A percentile compares a stretch with the other conserved stretches of the same genome.
phyloP scores from a whole-genome alignment of 2,113 vertebrate genomes.

The Odontophorus gujanensis region DNA sequence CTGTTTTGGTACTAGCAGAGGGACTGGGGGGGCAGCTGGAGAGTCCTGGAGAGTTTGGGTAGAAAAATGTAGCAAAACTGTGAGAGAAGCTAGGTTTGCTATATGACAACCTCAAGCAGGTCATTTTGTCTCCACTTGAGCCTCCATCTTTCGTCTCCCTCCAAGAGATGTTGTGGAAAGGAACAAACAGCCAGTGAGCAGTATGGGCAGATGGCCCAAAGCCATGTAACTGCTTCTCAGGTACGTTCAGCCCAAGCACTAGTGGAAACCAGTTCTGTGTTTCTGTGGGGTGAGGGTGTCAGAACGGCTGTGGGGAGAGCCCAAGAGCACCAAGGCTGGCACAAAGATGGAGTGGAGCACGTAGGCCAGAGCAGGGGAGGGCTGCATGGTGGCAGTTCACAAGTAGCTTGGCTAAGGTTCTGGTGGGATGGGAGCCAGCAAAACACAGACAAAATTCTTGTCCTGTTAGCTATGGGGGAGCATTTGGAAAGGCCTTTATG shows the following conservation, averaged over 20 bases:
- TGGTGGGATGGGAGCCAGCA: background rate
- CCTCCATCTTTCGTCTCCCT: background rate
- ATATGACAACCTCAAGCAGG: background rate
- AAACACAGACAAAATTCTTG: background rate
- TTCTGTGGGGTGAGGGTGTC: fast-evolving
- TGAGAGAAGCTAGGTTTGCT: background rate
- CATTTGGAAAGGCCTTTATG: background rate
- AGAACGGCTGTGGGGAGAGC: fast-evolving
- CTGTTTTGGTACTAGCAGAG: background rate
- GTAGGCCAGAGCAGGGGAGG: background rate
- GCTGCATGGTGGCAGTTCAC: background rate
- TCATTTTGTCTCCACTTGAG: background rate
- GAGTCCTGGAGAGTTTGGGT: background rate
- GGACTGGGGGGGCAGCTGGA: background rate
- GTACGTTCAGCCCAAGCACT: background rate
- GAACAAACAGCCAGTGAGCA: fast-evolving
- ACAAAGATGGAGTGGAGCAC: fast-evolving
- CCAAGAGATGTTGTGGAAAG: background rate
- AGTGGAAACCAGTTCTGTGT: background rate
- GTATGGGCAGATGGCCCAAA: background rate
- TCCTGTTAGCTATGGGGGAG: background rate
- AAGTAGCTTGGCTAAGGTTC: fast-evolving
- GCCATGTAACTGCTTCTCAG: background rate
- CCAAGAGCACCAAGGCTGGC: background rate
- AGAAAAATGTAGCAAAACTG: background rate